Conservation (phyloP, 2,797 vertebrate species). For the Hydrolagus colliei region DNA sequence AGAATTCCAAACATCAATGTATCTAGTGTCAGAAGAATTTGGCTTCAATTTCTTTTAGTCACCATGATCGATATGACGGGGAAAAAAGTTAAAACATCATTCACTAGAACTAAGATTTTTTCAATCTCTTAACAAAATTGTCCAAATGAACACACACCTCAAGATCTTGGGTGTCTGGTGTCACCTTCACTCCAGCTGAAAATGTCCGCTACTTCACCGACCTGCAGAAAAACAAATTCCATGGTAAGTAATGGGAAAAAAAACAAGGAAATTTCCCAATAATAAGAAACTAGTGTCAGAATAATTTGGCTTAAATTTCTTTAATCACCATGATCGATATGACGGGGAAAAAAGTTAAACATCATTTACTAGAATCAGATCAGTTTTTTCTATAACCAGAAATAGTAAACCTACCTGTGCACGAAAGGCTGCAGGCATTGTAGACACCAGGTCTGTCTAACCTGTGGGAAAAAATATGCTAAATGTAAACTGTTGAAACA, state of each 20-base stretch:
- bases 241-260: too few species aligned
- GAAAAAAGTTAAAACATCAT: conserved; percentile 17
- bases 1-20: background rate
- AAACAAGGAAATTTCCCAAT: too few species aligned
- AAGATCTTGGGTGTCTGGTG: background rate
- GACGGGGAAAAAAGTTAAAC: conserved; percentile 1
- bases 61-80: conserved; percentile 20
- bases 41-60: background rate
- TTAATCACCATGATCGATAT: background rate
- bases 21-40: conserved; percentile 14
- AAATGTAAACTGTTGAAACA: too few species aligned
- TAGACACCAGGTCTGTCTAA: too few species aligned
- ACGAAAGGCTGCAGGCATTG: too few species aligned
- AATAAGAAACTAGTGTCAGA: background rate
- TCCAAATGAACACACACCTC: too few species aligned
- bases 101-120: background rate
- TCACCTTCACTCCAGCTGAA: background rate
- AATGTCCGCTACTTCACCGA: background rate
- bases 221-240: background rate
- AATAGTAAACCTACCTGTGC: too few species aligned
- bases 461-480: too few species aligned
- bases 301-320: background rate
- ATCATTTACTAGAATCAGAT: conserved; percentile 1
- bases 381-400: too few species aligned
- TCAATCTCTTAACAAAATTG: background rate